A percentile compares a stretch with the other conserved stretches of the same genome.
Evolutionary conservation across 2,888 invertebrate species (phyloP).

Genomic region (Thymelicus lineola): DNA sequence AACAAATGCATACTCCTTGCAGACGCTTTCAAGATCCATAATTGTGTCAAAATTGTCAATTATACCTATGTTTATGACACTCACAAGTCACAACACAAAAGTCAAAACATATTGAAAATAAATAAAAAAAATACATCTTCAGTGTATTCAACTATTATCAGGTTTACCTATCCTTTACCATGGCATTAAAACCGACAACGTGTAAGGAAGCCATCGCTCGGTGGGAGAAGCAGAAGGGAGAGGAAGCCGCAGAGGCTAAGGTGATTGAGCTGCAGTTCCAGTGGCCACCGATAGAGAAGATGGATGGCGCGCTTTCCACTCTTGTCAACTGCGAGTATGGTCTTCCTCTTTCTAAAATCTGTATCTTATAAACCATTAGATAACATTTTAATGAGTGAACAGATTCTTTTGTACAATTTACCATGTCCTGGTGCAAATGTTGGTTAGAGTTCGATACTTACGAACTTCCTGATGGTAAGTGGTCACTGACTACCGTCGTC

Average conservation of each 20-base stretch:
- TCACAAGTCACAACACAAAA: not conserved
- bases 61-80: not conserved
- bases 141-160: not conserved
- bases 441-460: too few species aligned
- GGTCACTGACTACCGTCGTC: too few species aligned
- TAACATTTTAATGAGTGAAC: too few species aligned
- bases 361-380: too few species aligned
- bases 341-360: not conserved
- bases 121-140: not conserved
- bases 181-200: constrained; percentile 86
- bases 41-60: too few species aligned
- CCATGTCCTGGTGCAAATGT: too few species aligned
- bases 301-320: constrained; percentile 94
- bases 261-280: constrained; percentile 94
- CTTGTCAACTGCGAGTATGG: constrained; percentile 91
- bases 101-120: not conserved
- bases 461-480: too few species aligned
- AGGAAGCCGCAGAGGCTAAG: constrained; percentile 87
- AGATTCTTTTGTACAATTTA: too few species aligned
- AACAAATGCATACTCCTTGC: too few species aligned
- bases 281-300: constrained; percentile 97
- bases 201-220: constrained; percentile 93
- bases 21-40: too few species aligned
- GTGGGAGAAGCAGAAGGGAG: constrained; percentile 92
- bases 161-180: constrained; percentile 31